These are phyloP conservation scores for Urocynchramus pylzowi DNA, from an alignment of 2,113 vertebrate species.

Conservation along the genomic window DNA sequence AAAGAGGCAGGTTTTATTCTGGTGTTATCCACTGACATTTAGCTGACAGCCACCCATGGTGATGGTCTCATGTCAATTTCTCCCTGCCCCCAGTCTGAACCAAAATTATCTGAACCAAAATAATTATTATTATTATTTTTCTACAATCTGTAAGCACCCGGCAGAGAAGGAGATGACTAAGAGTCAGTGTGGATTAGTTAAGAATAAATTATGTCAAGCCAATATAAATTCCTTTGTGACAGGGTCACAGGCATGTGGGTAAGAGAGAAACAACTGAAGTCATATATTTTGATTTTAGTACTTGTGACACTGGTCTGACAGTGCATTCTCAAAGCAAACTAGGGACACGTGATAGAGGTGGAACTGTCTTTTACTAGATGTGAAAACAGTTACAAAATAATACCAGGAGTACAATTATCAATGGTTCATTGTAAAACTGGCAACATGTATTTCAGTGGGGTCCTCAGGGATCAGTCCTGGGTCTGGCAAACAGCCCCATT, in stretches of 20 bases:
- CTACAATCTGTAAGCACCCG: background rate
- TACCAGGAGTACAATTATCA: background rate
- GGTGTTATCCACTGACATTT: background rate
- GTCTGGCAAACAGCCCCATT: background rate
- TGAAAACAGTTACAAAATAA: background rate
- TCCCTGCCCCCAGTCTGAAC: background rate
- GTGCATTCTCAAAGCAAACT: background rate
- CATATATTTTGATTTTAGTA: slow-evolving; percentile 4
- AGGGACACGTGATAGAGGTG: background rate
- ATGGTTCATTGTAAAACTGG: background rate
- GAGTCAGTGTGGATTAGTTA: background rate
- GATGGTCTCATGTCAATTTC: background rate
- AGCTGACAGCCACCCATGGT: background rate
- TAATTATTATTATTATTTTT: background rate
- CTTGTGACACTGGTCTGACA: background rate
- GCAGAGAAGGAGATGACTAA: background rate
- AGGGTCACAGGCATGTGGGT: background rate
- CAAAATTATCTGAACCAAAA: background rate
- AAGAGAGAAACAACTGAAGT: background rate
- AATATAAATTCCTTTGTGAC: slow-evolving; percentile 6
- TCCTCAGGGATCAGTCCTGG: background rate
- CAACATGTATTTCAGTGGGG: background rate
- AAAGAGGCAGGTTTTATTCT: background rate
- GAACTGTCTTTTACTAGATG: background rate
- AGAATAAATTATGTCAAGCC: slow-evolving; percentile 11